Conservation (phyloP, 37 sponge, comb jelly and placozoan genomes). For the Ephydatia muelleri region DNA sequence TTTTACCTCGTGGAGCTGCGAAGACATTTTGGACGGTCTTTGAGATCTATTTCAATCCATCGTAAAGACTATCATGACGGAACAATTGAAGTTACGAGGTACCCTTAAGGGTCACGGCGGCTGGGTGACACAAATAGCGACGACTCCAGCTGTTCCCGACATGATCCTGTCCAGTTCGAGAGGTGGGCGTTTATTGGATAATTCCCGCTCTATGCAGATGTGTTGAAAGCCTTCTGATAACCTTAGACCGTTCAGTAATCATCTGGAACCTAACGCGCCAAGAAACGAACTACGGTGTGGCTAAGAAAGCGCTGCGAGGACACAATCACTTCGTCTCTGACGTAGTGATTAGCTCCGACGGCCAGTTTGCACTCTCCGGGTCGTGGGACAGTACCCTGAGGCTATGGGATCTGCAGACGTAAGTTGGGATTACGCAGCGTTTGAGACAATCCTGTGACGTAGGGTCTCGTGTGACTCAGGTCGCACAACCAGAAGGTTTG, state of each 20-base stretch:
- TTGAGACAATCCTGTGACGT: no score
- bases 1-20: neutral
- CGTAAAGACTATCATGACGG: constrained; percentile 43
- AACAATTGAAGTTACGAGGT: constrained; percentile 84
- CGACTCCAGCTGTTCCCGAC: constrained; percentile 91
- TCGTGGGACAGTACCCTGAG: constrained; percentile 97
- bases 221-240: neutral
- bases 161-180: constrained; percentile 95
- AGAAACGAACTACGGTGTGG: constrained; percentile 90
- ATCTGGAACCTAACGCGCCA: constrained; percentile 87
- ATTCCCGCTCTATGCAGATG: neutral
- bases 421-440: no score
- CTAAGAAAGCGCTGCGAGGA: constrained; percentile 85
- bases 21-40: neutral
- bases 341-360: constrained; percentile 96
- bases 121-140: constrained; percentile 99
- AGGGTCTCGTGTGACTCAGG: no score
- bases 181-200: constrained; percentile 31
- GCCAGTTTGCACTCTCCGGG: constrained; percentile 97
- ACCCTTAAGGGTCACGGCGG: constrained; percentile 95
- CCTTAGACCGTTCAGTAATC: constrained; percentile 88
- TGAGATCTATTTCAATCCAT: constrained; percentile 17
- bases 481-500: constrained; percentile 90
- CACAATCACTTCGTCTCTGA: constrained; percentile 99
- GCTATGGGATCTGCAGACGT: constrained; percentile 94